Evolutionary conservation across 1,140 invertebrate species (phyloP), one percentile per base, ranked within the genome.

Genomic region (Bemisia tabaci): DNA sequence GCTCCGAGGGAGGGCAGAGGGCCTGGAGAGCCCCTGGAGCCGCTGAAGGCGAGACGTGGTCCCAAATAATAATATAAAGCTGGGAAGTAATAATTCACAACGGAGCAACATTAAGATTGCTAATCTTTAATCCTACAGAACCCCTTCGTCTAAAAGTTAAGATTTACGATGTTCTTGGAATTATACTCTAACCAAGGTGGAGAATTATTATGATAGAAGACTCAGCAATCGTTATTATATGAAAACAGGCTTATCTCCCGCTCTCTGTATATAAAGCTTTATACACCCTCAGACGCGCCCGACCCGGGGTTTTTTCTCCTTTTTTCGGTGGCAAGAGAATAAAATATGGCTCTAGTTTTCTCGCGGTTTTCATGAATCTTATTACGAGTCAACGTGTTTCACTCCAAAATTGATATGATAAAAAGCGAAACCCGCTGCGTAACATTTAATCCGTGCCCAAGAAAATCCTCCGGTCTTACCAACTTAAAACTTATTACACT

Each of bases 71-170:
- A 48, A 48, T 48, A 48, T 48, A 48, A 48, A 48, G 33, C 70
- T 70, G 70, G 69, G 67, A 69, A 70, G 71, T 68, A 66, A 73
- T 73, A 73, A 73, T 68, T 73, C 73, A 73, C 71, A 64, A 62
- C 22, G 60, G 48, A 23, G 48, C 67, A 69, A 70, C 81, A 80
- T 80, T 82, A 82, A 85, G 83, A 85, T 85, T 84, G 84, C 82
- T 84, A 82, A 85, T 85, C 83, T 85, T 84, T 85, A 85, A 85
- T 85, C 83, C 83, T 75, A 73, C 73, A 72, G 72, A 72, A 77
- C 74, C 75, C 74, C 76, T 77, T 78, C 80, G 80, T 79, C 81
- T 82, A 82, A 83, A 85, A 84, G 81, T 84, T 84, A 82, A 85
- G 83, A 85, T 85, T 84, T 85, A 85, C 80, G 82, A 80, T 77